phyloP scores from a whole-genome alignment of 2,797 vertebrate species.

The Emydoidea blandingii region DNA sequence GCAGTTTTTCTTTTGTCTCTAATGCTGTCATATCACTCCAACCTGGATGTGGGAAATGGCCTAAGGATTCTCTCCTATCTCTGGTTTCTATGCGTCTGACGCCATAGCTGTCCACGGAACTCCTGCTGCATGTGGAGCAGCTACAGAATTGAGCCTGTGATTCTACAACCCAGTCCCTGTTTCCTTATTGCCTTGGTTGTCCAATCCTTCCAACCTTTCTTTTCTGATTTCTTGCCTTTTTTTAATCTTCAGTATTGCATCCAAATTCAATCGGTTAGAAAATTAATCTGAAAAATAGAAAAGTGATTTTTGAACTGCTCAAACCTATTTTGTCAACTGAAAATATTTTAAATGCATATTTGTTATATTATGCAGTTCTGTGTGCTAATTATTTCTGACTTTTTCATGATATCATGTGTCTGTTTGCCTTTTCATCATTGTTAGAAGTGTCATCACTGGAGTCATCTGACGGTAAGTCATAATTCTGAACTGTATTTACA shows the following conservation, averaged over 20 bases:
- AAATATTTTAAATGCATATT: background rate
- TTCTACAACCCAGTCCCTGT: background rate
- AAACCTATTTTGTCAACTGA: background rate
- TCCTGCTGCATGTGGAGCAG: background rate
- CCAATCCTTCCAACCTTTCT: background rate
- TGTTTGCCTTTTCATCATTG: constrained; percentile 5
- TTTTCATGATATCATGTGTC: background rate
- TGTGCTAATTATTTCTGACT: constrained; percentile 20
- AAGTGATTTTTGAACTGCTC: background rate
- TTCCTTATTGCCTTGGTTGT: background rate
- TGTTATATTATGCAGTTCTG: background rate
- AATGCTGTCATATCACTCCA: background rate
- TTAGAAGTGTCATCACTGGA: background rate
- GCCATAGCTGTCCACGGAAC: background rate
- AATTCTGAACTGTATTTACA: background rate
- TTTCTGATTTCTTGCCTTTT: constrained; percentile 3
- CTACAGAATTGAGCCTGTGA: background rate
- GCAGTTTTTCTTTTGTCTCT: rapidly evolving
- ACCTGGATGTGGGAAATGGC: background rate
- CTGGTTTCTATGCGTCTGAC: background rate
- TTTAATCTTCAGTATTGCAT: background rate
- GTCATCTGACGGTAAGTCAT: background rate
- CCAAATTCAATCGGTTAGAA: background rate
- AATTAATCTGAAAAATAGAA: background rate
- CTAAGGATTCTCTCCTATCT: background rate